Evolutionary conservation across 2,113 vertebrate species (phyloP).

Genomic region (Anarrhichthys ocellatus): DNA sequence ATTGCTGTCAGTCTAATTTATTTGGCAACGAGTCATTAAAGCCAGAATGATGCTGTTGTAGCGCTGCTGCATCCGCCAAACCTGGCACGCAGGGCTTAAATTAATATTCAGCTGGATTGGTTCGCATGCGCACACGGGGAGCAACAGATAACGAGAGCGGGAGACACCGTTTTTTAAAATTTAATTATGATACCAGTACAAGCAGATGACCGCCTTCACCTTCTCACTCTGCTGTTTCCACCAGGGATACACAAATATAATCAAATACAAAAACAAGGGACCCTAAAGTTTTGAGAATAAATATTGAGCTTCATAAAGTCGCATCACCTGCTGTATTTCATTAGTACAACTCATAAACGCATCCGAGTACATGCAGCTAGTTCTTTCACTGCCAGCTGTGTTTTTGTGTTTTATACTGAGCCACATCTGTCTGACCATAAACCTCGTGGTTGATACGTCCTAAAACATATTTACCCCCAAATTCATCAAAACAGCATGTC

Average conservation of each 20-base stretch:
- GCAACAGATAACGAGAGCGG: constrained; percentile 42
- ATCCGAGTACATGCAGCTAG: constrained; percentile 6
- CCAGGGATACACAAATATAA: constrained; percentile 5
- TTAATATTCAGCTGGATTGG: constrained; percentile 64
- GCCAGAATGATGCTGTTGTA: constrained; percentile 52
- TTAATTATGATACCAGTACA: constrained; percentile 6
- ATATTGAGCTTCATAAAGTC: constrained; percentile 46
- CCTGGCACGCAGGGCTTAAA: constrained; percentile 58
- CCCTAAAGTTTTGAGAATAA: constrained; percentile 35
- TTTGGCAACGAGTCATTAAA: constrained; percentile 74
- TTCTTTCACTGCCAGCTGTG: constrained; percentile 47
- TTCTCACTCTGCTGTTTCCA: constrained; percentile 43
- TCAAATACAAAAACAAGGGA: constrained; percentile 11
- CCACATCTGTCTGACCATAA: constrained; percentile 11
- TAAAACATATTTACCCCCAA: background rate
- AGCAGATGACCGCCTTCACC: constrained; percentile 54
- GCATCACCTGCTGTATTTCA: constrained; percentile 51
- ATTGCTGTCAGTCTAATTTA: constrained; percentile 72
- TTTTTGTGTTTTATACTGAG: constrained; percentile 22
- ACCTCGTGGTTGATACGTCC: background rate
- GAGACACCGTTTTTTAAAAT: constrained; percentile 46
- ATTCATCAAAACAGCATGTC: background rate
- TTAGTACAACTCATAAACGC: constrained; percentile 58
- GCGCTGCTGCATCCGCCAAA: constrained; percentile 50
- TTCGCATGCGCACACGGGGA: constrained; percentile 4